Conservation (phyloP, 2,888 invertebrate species). For the Cheilosia scutellata region DNA sequence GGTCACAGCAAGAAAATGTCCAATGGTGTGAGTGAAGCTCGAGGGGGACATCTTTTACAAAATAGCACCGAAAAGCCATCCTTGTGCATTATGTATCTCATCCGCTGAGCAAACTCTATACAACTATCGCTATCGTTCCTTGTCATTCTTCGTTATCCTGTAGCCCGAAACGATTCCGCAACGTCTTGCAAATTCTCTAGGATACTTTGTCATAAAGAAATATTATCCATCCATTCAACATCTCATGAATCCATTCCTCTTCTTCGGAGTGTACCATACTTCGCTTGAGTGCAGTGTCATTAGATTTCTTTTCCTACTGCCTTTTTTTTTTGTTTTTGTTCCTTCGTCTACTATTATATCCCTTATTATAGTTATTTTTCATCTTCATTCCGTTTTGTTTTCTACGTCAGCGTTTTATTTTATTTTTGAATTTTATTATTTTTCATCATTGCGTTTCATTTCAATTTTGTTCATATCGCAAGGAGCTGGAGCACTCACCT, state of each 20-base stretch:
- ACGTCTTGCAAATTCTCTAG: constrained; percentile 53
- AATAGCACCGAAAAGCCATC: constrained; percentile 23
- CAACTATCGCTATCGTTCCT: constrained; percentile 14
- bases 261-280: constrained; percentile 46
- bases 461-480: constrained; percentile 17
- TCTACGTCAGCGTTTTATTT: constrained; percentile 17
- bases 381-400: constrained; percentile 26
- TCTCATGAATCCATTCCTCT: constrained; percentile 53
- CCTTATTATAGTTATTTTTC: constrained; percentile 42
- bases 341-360: constrained; percentile 33
- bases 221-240: constrained; percentile 60
- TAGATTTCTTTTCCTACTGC: constrained; percentile 20
- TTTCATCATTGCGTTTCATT: constrained; percentile 27
- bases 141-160: constrained; percentile 45
- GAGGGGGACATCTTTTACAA: constrained; percentile 7
- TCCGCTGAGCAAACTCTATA: constrained; percentile 21
- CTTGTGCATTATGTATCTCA: constrained; percentile 19
- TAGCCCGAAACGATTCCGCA: constrained; percentile 50
- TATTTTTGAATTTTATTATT: background rate
- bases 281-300: constrained; percentile 48
- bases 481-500: background rate
- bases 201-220: constrained; percentile 61
- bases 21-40: constrained; percentile 8
- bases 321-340: background rate
- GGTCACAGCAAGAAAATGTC: background rate